A percentile compares a stretch with the other conserved stretches of the same genome.
phyloP scores from a whole-genome alignment of 2,113 vertebrate species.

The Nothocercus nigrocapillus region DNA sequence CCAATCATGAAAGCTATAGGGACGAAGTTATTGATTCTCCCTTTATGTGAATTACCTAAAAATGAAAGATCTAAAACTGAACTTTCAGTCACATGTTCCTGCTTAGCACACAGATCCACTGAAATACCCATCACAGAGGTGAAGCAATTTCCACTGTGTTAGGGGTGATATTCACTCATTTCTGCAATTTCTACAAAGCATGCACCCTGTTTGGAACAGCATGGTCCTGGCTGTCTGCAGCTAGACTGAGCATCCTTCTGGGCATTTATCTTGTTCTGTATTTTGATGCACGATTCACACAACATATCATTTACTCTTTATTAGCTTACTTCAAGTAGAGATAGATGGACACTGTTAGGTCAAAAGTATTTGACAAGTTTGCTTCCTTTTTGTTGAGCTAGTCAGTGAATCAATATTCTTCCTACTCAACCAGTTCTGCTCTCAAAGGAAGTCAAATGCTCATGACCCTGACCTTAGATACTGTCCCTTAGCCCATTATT shows the following conservation, averaged over 20 bases:
- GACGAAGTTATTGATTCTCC: neutral
- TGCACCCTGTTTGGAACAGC: neutral
- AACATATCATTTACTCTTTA: constrained; percentile 33
- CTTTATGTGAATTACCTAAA: neutral
- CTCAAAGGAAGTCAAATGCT: constrained; percentile 29
- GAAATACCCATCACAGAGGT: neutral
- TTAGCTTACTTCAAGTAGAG: constrained; percentile 39
- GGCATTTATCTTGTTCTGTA: neutral
- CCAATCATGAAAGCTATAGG: neutral
- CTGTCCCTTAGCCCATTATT: constrained; percentile 41
- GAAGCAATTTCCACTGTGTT: neutral
- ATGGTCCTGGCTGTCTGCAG: neutral
- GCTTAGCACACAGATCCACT: neutral
- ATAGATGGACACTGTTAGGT: constrained; percentile 6
- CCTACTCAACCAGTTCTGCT: neutral
- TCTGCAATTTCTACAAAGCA: neutral
- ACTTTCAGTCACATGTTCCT: neutral
- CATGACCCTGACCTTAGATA: constrained; percentile 48
- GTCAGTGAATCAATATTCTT: constrained; percentile 61
- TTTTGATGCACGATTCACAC: constrained; percentile 37
- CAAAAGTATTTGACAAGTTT: constrained; percentile 34
- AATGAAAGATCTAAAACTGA: neutral
- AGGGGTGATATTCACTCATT: neutral
- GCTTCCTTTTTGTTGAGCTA: constrained; percentile 21
- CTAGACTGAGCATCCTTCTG: neutral